These are phyloP conservation scores for Acanthurus leucopareius DNA, from an alignment of 2,797 vertebrate genomes.

Conservation along the genomic window DNA sequence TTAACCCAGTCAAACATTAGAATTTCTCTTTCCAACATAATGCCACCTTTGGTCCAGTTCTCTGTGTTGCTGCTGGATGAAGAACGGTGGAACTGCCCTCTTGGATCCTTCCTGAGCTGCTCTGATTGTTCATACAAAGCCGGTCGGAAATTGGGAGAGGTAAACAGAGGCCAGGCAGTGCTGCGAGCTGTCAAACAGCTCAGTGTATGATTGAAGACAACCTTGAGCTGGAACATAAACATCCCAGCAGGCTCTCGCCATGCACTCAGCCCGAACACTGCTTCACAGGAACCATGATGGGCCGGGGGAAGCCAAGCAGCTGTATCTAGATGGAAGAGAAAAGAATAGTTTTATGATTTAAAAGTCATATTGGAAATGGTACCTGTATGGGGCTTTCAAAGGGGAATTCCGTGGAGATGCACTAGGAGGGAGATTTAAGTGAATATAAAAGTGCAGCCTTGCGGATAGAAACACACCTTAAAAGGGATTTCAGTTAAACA, in stretches of 20 bases:
- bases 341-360: conserved; percentile 58
- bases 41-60: conserved; percentile 8
- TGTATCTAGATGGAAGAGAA: conserved; percentile 58
- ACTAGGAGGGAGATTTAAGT: background rate
- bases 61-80: conserved; percentile 25
- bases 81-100: conserved; percentile 35
- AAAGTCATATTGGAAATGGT: conserved; percentile 59
- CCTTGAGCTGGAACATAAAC: conserved; percentile 86
- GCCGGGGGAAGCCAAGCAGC: conserved; percentile 48
- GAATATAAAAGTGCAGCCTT: conserved; percentile 6
- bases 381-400: conserved; percentile 46
- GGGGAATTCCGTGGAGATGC: conserved; percentile 11
- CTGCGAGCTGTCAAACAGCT: conserved; percentile 88
- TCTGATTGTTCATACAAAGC: conserved; percentile 83
- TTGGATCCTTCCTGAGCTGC: conserved; percentile 63
- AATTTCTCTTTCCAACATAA: conserved; percentile 24
- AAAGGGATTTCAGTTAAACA: background rate
- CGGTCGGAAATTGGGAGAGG: conserved; percentile 83
- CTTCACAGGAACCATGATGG: conserved; percentile 61
- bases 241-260: conserved; percentile 76
- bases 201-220: conserved; percentile 87
- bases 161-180: conserved; percentile 86
- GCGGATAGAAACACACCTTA: conserved; percentile 26
- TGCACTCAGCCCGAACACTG: conserved; percentile 56
- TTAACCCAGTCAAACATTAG: conserved; percentile 44